Evolutionary conservation across 2,797 vertebrate species (phyloP).

Genomic region (Tragelaphus oryx): DNA sequence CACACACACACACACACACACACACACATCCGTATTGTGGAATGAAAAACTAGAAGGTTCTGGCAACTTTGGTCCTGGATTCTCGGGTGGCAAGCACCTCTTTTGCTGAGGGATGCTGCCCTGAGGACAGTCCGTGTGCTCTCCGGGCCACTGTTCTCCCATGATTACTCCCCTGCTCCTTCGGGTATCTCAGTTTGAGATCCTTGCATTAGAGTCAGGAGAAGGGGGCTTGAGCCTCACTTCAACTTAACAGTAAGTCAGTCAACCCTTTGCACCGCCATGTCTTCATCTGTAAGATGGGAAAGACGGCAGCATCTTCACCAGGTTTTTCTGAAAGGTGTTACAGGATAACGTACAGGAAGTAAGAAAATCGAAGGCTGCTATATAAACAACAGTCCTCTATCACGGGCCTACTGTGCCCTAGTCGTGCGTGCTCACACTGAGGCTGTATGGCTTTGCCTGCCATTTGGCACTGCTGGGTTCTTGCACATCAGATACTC

Average conservation of each 20-base stretch:
- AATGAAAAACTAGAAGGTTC: not conserved
- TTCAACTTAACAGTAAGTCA: not conserved
- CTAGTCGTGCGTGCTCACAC: not conserved
- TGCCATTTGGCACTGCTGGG: not conserved
- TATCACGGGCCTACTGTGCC: not conserved
- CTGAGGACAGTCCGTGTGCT: accelerated
- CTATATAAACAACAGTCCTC: accelerated
- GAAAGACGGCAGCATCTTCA: not conserved
- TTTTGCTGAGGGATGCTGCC: no score
- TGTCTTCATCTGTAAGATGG: accelerated
- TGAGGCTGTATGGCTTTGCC: not conserved
- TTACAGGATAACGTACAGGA: accelerated
- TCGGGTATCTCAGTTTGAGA: not conserved
- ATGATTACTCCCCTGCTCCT: not conserved
- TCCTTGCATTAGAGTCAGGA: no score
- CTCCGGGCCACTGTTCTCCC: not conserved
- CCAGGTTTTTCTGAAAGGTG: not conserved
- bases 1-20: not conserved
- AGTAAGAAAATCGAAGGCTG: not conserved
- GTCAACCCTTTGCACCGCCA: not conserved
- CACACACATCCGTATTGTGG: not conserved
- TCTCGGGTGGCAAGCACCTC: accelerated
- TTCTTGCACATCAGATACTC: not conserved
- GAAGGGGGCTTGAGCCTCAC: not conserved
- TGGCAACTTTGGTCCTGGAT: not conserved